Evolutionary conservation across 2,113 vertebrate species (phyloP).

Genomic region (Erythrolamprus reginae): DNA sequence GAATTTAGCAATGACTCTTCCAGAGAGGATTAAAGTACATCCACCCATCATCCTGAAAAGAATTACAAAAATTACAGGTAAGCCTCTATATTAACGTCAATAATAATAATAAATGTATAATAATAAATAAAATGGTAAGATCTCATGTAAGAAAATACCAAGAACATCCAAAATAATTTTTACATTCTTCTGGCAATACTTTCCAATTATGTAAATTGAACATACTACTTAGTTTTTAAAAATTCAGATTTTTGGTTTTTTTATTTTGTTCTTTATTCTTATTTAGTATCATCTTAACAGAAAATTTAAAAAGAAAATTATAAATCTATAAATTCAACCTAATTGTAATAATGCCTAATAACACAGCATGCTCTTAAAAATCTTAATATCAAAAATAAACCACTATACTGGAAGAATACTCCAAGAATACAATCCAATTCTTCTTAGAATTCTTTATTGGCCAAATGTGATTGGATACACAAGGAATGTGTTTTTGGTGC

Average conservation of each 20-base stretch:
- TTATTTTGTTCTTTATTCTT: too few species aligned
- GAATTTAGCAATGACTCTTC: slow-evolving; percentile 78
- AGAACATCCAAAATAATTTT: not conserved
- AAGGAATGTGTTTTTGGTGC: too few species aligned
- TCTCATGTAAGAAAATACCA: not conserved
- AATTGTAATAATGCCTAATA: not conserved
- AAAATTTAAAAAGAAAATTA: not conserved
- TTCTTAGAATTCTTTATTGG: too few species aligned
- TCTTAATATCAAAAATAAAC: not conserved
- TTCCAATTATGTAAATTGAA: not conserved
- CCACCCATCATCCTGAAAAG: slow-evolving; percentile 85
- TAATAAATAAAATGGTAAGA: not conserved
- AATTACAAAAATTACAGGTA: slow-evolving; percentile 29
- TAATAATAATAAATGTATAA: not conserved
- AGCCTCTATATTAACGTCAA: not conserved
- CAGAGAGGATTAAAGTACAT: slow-evolving; percentile 83
- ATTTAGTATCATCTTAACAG: not conserved
- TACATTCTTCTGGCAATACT: not conserved
- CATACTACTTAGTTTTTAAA: not conserved
- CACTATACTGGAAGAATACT: not conserved
- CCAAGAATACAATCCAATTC: not conserved
- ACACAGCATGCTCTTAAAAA: not conserved
- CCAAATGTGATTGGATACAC: too few species aligned
- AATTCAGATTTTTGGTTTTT: not conserved
- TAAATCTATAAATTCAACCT: not conserved